Percentiles rank a stretch among this genome's conserved stretches.
These are phyloP conservation scores for Anguilla rostrata DNA, from an alignment of 2,113 vertebrate genomes.

Conservation along the genomic window DNA sequence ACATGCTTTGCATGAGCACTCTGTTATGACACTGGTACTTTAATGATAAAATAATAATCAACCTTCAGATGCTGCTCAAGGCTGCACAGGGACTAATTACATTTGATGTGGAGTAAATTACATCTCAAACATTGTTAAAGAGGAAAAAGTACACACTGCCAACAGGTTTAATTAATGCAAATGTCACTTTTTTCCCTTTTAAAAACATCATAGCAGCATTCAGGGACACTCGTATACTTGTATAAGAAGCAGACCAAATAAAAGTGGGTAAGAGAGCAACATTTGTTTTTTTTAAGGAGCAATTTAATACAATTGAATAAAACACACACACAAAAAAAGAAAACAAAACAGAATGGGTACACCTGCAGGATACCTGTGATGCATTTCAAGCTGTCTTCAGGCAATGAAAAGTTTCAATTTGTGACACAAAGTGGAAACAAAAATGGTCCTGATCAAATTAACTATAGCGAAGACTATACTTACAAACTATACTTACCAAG, in stretches of 20 bases:
- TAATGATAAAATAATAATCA: neutral
- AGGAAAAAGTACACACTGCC: neutral
- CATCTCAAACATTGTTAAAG: constrained; percentile 11
- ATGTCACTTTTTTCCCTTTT: neutral
- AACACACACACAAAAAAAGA: neutral
- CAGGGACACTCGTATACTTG: neutral
- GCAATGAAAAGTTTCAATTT: too few relatives aligned
- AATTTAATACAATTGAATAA: neutral
- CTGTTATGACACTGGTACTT: neutral
- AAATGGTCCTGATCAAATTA: too few relatives aligned
- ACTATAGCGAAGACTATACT: too few relatives aligned
- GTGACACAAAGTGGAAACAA: too few relatives aligned
- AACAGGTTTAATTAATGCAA: constrained; percentile 29
- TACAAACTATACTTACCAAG: too few relatives aligned
- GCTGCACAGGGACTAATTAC: constrained; percentile 19
- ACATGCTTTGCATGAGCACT: neutral
- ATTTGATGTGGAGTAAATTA: neutral
- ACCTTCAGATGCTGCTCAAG: neutral
- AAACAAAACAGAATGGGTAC: too few relatives aligned
- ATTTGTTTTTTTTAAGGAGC: neutral
- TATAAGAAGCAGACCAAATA: neutral
- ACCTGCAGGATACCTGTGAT: too few relatives aligned
- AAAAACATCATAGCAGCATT: neutral
- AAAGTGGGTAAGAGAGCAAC: too few relatives aligned
- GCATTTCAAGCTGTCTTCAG: too few relatives aligned